phyloP scores from a whole-genome alignment of 2,113 vertebrate species.

The Mesoclemmys tuberculata region DNA sequence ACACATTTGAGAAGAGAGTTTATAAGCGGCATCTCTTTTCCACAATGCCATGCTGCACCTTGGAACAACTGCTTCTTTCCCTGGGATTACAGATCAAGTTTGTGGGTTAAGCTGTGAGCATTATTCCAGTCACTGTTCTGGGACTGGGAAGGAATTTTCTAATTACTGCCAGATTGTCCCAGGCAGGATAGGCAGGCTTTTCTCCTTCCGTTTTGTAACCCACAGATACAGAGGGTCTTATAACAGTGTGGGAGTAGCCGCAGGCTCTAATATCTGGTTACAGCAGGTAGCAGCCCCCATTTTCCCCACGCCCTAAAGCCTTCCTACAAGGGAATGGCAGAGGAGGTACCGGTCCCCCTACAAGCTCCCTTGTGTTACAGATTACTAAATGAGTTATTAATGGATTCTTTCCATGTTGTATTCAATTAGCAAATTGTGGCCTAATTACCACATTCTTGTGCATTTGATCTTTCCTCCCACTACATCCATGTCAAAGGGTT shows the following conservation, averaged over 20 bases:
- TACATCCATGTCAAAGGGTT: neutral
- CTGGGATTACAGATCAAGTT: neutral
- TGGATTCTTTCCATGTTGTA: neutral
- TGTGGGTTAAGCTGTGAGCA: neutral
- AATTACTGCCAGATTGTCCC: neutral
- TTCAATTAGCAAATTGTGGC: neutral
- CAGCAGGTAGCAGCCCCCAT: neutral
- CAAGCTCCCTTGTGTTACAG: rapidly evolving
- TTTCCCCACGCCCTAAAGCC: neutral
- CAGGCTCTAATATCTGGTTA: neutral
- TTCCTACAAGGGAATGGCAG: neutral
- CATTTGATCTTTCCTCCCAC: neutral
- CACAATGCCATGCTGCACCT: neutral
- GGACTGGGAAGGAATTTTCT: neutral
- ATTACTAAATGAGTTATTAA: neutral
- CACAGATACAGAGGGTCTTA: neutral
- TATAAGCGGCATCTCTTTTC: neutral
- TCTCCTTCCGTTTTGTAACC: neutral
- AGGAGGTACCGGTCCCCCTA: no score
- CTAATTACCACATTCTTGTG: neutral
- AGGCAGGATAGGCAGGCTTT: no score
- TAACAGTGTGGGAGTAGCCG: neutral
- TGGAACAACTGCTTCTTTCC: neutral
- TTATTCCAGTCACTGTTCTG: neutral
- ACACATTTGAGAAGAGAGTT: neutral